These are phyloP conservation scores for Ameiurus melas DNA, from an alignment of 2,113 vertebrate species.

Conservation along the genomic window DNA sequence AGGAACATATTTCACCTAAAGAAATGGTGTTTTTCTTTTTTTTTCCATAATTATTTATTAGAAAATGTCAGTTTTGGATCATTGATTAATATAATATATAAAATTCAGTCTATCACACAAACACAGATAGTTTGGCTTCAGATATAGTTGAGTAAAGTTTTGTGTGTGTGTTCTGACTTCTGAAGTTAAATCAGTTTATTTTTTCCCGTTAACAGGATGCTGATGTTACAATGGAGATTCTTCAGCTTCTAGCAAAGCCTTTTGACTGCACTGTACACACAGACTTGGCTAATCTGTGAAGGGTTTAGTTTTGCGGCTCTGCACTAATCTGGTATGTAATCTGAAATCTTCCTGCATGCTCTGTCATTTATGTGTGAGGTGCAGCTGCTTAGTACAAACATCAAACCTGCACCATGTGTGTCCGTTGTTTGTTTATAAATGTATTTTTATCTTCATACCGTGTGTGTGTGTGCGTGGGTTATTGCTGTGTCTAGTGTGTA, in stretches of 20 bases:
- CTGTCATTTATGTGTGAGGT: neutral
- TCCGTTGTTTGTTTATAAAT: too few relatives aligned
- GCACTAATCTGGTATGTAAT: constrained; percentile 30
- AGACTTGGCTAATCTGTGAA: constrained; percentile 4
- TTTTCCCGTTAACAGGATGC: constrained; percentile 11
- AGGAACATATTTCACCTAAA: too few relatives aligned
- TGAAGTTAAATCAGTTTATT: neutral
- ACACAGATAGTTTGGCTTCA: neutral
- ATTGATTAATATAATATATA: neutral
- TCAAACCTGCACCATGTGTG: neutral
- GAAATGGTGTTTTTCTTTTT: neutral
- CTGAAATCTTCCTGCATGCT: neutral
- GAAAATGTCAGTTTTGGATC: neutral
- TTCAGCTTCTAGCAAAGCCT: neutral
- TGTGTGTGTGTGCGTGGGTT: neutral
- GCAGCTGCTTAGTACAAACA: neutral
- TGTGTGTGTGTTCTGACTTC: neutral
- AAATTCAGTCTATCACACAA: neutral
- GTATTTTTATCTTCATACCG: neutral
- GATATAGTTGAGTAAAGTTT: neutral
- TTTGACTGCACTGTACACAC: neutral
- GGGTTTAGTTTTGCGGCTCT: neutral
- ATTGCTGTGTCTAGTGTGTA: neutral
- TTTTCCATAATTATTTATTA: neutral
- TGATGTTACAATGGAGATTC: constrained; percentile 28